These are phyloP conservation scores for Galleria mellonella DNA, from an alignment of 1,140 invertebrate species.

Conservation along the genomic window DNA sequence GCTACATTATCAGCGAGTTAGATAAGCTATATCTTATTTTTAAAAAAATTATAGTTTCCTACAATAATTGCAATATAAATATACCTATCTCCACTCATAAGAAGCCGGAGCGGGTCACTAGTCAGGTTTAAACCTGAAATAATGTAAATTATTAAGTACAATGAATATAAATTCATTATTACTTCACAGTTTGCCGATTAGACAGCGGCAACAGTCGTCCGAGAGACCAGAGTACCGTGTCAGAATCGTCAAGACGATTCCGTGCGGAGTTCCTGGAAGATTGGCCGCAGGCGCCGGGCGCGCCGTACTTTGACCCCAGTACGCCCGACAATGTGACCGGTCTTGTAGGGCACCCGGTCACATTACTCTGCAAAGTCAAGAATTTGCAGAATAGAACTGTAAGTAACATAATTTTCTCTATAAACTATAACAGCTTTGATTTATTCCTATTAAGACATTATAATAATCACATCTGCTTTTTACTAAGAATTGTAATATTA, in stretches of 20 bases:
- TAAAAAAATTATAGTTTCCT: too few species aligned
- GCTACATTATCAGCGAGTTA: too few species aligned
- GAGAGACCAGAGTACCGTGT: slow-evolving; percentile 60
- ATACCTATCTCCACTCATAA: too few species aligned
- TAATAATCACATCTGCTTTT: too few species aligned
- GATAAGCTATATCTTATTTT: too few species aligned
- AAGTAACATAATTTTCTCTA: slow-evolving; percentile 48
- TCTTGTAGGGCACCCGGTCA: slow-evolving; percentile 90
- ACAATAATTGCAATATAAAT: too few species aligned
- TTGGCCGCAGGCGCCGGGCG: slow-evolving; percentile 81
- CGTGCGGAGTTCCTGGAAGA: slow-evolving; percentile 85
- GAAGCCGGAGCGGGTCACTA: too few species aligned
- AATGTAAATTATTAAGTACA: too few species aligned
- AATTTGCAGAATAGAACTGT: slow-evolving; percentile 93
- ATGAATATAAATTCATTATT: not conserved
- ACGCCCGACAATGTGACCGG: slow-evolving; percentile 89
- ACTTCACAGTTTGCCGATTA: slow-evolving; percentile 48
- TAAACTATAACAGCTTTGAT: too few species aligned
- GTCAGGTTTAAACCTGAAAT: too few species aligned
- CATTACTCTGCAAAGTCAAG: slow-evolving; percentile 89
- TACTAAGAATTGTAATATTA: too few species aligned
- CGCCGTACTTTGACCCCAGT: slow-evolving; percentile 87
- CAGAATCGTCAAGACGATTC: slow-evolving; percentile 78
- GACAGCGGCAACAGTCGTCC: slow-evolving; percentile 44
- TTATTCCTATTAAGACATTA: too few species aligned